Conservation (phyloP, 1,140 invertebrate genomes). For the Bombus vancouverensis region DNA sequence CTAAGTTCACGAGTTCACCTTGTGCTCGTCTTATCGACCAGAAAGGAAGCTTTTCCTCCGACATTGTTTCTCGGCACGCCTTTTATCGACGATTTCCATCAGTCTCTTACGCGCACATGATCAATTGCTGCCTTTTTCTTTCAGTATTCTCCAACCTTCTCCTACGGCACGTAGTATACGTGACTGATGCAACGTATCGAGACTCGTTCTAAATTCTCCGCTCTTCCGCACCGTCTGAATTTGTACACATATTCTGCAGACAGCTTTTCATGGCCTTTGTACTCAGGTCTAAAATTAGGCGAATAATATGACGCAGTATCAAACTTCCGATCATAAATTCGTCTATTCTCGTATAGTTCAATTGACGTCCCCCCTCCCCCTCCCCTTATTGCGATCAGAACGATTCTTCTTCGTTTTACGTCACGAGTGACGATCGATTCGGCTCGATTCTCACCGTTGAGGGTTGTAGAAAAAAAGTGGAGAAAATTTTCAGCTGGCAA, state of each 20-base stretch:
- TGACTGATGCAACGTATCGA: slow-evolving; percentile 64
- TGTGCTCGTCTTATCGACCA: neutral
- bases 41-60: neutral
- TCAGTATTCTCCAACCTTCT: neutral
- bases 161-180: slow-evolving; percentile 49
- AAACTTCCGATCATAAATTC: neutral
- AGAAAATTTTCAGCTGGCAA: neutral
- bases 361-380: neutral
- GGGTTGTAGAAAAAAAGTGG: neutral
- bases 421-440: neutral
- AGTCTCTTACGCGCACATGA: neutral
- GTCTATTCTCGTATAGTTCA: neutral
- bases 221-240: neutral
- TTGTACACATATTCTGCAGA: neutral
- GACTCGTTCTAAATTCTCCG: slow-evolving; percentile 9
- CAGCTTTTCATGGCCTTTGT: neutral
- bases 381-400: neutral
- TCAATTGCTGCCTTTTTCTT: neutral
- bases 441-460: neutral
- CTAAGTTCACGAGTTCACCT: neutral
- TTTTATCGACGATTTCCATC: slow-evolving; percentile 3
- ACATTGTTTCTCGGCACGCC: neutral
- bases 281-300: neutral
- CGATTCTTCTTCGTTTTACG: neutral
- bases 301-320: neutral